Base-by-base conservation (phyloP, 2,113 vertebrate species). In the Proteles cristata region DNA sequence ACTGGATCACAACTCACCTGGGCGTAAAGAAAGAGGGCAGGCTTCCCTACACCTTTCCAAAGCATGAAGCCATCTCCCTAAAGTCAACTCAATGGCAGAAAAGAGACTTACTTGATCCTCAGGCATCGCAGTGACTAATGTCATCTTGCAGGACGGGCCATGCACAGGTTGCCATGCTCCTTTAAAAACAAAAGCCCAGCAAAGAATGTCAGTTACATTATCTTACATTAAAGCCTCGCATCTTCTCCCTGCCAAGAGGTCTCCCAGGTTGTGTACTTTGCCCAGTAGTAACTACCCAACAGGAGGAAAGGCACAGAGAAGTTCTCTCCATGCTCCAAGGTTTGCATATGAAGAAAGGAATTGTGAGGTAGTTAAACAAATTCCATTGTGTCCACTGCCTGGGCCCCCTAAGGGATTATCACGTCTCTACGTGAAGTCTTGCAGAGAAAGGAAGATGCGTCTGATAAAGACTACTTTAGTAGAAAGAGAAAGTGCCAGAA, bases 101-200 rank as follows among this genome's bases (percentile, higher is more conserved):
- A 73, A 71, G 69, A 77, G 77, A 93, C 77, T 68, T 96, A 97
- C 97, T 71, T 45, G 89, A 45, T 82, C 90, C 66, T 91, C 66
- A 97, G 93, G 82, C 96, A 96, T 96, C 26, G 0, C n/a, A 90
- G 43, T 33, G 82, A 76, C 61, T 26, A 25, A 77, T 45, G 58
- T 68, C 81, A 81, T 83, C 88, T 95, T 53, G 39, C 45, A 77
- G 96, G 89, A 82, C 0, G 2, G 94, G 50, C 66, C 76, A 35
- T 2, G 21, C 77, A 71, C 71, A 14, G 86, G 79, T 39, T 48
- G 93, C 95, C 97, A 97, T 97, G 53, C 73, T 94, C 96, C 97
- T 96, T 81, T 86, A 88, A 97, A 96, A 93, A 93, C 58, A 96
- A 93, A 39, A 91, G 53, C 12, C 85, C 81, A 12, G 53, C 45